phyloP scores from a whole-genome alignment of 2,888 invertebrate species.

The Acanthoscelides obtectus region DNA sequence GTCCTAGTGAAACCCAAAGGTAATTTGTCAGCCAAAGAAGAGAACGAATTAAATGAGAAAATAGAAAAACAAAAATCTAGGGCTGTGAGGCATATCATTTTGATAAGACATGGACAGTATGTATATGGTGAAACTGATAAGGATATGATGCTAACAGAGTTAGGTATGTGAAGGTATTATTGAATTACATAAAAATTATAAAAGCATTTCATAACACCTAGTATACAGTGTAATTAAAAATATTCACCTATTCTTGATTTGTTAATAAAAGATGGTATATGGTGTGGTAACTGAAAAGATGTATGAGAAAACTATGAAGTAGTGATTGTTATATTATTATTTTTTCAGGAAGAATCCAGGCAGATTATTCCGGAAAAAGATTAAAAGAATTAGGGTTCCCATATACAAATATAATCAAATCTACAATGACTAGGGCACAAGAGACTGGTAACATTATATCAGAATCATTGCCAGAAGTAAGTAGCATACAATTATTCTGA shows the following conservation, averaged over 20 bases:
- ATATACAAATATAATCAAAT: conserved; percentile 75
- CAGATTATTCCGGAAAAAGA: conserved; percentile 77
- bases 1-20: conserved; percentile 61
- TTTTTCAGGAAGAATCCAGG: conserved; percentile 77
- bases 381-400: conserved; percentile 72
- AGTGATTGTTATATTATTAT: no score
- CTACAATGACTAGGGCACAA: conserved; percentile 90
- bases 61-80: conserved; percentile 58
- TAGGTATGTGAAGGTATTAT: conserved; percentile 55
- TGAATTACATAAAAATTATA: not conserved
- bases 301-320: no score
- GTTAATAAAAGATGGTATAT: no score
- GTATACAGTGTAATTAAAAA: no score
- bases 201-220: not conserved
- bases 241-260: no score
- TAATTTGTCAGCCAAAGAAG: conserved; percentile 51
- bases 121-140: conserved; percentile 65
- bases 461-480: conserved; percentile 55
- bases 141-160: conserved; percentile 70
- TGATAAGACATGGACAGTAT: conserved; percentile 96
- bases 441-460: conserved; percentile 86
- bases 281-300: no score
- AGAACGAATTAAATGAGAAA: conserved; percentile 65
- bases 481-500: no score
- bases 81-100: conserved; percentile 75